Evolutionary conservation across 2,113 vertebrate genomes (phyloP).

Genomic region (Alces alces): DNA sequence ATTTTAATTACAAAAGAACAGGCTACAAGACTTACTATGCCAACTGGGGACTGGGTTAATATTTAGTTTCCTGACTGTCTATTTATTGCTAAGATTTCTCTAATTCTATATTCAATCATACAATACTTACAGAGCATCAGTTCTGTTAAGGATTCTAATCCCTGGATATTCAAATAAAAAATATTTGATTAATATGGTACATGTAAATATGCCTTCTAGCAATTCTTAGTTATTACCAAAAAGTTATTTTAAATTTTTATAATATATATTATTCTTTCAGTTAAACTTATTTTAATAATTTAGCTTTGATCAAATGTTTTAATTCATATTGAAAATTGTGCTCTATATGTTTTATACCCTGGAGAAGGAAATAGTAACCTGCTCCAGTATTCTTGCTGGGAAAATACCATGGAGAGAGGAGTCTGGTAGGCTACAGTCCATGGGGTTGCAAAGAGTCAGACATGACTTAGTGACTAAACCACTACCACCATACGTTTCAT

Average conservation of each 20-base stretch:
- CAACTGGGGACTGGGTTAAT: background rate
- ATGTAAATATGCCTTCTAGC: background rate
- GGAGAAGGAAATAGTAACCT: background rate
- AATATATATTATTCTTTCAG: background rate
- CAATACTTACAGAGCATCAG: background rate
- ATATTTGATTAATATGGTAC: background rate
- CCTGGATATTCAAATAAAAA: background rate
- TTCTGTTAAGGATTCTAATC: background rate
- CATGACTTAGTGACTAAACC: background rate
- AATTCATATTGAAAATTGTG: background rate
- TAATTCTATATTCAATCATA: background rate
- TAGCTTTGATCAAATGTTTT: background rate
- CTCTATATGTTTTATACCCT: background rate
- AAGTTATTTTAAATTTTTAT: background rate
- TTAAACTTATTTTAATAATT: constrained; percentile 4
- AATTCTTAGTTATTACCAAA: background rate
- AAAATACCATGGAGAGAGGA: background rate
- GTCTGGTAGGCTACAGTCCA: background rate
- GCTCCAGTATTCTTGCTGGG: background rate
- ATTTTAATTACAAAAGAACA: constrained; percentile 8
- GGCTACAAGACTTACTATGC: background rate
- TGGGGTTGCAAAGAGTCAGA: background rate
- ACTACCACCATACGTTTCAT: background rate
- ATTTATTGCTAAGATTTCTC: background rate
- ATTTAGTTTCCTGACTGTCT: background rate